phyloP scores from a whole-genome alignment of 2,797 vertebrate species.

The Pseudomugil tenellus region DNA sequence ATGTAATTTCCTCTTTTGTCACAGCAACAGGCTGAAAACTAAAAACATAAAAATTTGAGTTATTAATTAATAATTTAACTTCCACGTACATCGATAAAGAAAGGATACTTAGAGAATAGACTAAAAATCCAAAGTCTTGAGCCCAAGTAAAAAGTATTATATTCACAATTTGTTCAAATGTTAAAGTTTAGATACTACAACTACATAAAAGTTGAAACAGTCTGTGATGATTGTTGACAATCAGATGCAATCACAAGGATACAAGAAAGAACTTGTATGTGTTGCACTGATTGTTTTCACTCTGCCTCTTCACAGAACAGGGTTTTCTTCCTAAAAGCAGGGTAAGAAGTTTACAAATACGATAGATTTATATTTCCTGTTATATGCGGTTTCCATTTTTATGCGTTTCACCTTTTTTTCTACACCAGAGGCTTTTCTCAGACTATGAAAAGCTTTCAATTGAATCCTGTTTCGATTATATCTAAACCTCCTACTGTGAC shows the following conservation, averaged over 20 bases:
- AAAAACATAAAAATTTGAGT: background rate
- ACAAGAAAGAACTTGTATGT: background rate
- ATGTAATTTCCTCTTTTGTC: background rate
- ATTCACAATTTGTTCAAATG: background rate
- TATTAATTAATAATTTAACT: background rate
- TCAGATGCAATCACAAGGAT: background rate
- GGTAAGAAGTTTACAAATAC: background rate
- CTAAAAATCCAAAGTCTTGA: background rate
- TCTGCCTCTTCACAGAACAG: background rate
- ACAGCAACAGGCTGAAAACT: background rate
- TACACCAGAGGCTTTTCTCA: conserved; percentile 1
- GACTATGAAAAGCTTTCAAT: conserved; percentile 2
- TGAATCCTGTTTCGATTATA: conserved; percentile 26
- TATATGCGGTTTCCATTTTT: conserved; percentile 3
- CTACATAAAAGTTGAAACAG: background rate
- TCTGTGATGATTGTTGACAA: conserved; percentile 8
- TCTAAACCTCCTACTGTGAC: conserved; percentile 22
- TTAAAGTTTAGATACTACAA: background rate
- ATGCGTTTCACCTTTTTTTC: background rate
- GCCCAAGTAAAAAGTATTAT: background rate
- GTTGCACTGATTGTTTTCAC: background rate
- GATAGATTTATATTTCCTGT: background rate
- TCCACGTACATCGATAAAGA: background rate
- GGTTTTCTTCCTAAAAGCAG: background rate
- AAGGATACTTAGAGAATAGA: background rate